Base-by-base conservation (phyloP, 1,140 invertebrate genomes). In the Lordiphosa clarofinis region DNA sequence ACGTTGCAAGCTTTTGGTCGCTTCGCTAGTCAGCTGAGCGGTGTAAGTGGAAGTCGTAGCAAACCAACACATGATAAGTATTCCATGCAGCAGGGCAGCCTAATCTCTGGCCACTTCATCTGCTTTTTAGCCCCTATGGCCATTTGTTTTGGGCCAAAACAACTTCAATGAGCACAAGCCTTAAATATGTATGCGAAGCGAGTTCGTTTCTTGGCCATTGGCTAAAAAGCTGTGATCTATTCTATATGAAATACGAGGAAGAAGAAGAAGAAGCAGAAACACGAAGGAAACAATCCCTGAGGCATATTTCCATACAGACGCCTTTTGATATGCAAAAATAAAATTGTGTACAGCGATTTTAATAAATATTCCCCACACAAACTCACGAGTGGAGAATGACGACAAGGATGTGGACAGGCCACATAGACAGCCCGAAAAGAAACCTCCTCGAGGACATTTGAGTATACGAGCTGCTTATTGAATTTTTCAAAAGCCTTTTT, bases 271-370 rank as follows among this genome's bases (percentile, higher is more conserved):
- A n/a, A n/a, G n/a, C n/a, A 57, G 33, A 28, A 54, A 35, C 40
- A 15, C 31, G 21, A 37, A 56, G 31, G 40, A 8, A 31, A 21
- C 53, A 48, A 28, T 56, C 64, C 36, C 38, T 37, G 63, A 48
- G 65, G 67, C 63, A 60, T 60, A 68, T 1, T 38, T 15, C 10
- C 37, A 35, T 46, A 47, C 40, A 70, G 59, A 76, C 62, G 59
- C 54, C 78, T 73, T 76, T 82, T 82, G 73, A 82, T 82, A 84
- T 82, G 78, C 69, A 73, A 84, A 84, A 75, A 52, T 70, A 84
- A 84, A 82, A 82, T 84, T 76, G 64, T 62, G 64, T 61, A 66
- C 73, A 73, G 52, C 78, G 54, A 84, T 82, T 82, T 82, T 76
- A 84, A 82, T 73, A 82, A 82, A 78, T 84, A 76, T 82, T 67